Percentiles rank a stretch among this genome's conserved stretches.
These are phyloP conservation scores for Crax fasciolata DNA, from an alignment of 2,797 vertebrate genomes.

Conservation along the genomic window DNA sequence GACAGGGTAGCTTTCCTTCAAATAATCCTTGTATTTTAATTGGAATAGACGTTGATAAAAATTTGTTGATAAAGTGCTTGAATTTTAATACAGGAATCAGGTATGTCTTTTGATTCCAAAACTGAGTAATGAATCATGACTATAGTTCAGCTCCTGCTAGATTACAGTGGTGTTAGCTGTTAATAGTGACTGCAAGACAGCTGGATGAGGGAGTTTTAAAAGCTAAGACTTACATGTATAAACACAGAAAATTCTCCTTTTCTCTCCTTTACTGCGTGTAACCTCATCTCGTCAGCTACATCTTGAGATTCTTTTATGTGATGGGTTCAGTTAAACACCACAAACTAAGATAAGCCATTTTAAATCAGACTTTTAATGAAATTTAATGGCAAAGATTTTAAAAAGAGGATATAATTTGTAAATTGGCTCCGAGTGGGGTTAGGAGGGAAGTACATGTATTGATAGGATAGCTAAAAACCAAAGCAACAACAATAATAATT, in stretches of 20 bases:
- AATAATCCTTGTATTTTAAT: background rate
- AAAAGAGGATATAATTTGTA: background rate
- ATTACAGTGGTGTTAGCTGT: background rate
- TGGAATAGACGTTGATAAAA: background rate
- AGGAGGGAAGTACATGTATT: background rate
- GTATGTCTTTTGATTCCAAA: background rate
- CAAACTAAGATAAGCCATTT: background rate
- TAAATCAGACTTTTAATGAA: background rate
- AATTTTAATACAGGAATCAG: background rate
- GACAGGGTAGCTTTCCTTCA: background rate
- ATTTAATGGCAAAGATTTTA: background rate
- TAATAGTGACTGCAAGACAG: background rate
- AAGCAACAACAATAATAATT: background rate
- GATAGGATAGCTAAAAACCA: background rate
- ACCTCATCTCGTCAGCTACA: background rate
- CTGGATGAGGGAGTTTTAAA: background rate
- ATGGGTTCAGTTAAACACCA: background rate
- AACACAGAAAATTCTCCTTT: background rate
- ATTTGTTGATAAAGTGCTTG: background rate
- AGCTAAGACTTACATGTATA: background rate
- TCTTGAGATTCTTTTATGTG: background rate
- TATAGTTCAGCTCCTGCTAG: background rate
- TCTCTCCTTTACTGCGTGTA: accelerated
- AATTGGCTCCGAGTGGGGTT: background rate
- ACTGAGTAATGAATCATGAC: background rate